These are phyloP conservation scores for Rhincodon typus DNA, from an alignment of 2,797 vertebrate species.

Conservation along the genomic window DNA sequence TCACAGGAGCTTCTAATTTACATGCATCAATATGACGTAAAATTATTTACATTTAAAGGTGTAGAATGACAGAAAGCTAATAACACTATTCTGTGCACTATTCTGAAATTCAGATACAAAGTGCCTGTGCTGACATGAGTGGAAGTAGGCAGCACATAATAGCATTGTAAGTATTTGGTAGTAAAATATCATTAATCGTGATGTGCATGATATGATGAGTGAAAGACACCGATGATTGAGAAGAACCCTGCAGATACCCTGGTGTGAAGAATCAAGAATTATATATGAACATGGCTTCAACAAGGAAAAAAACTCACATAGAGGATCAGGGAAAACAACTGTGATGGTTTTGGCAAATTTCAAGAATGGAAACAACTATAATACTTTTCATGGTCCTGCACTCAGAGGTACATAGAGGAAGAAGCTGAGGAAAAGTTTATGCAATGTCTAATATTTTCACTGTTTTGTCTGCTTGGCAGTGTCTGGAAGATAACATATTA, in stretches of 20 bases:
- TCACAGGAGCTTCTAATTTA: neutral
- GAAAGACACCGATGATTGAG: neutral
- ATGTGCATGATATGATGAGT: neutral
- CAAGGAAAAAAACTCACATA: neutral
- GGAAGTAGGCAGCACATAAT: neutral
- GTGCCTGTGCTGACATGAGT: neutral
- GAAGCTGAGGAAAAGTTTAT: conserved; percentile 8
- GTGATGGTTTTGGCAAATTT: neutral
- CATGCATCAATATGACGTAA: no score
- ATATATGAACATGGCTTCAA: neutral
- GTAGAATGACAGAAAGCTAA: no score
- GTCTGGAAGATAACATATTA: conserved; percentile 8
- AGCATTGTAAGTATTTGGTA: neutral
- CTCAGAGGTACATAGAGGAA: neutral
- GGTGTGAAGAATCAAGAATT: neutral
- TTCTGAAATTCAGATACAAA: neutral
- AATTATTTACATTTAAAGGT: neutral
- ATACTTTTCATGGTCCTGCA: neutral
- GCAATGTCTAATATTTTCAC: conserved; percentile 16
- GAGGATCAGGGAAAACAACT: neutral
- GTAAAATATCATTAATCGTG: neutral
- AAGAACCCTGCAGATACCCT: neutral
- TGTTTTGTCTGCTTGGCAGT: neutral
- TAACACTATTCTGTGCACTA: neutral
- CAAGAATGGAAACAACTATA: conserved; percentile 9